phyloP scores from a whole-genome alignment of 2,888 invertebrate genomes.

The Eurytoma adleriae region DNA sequence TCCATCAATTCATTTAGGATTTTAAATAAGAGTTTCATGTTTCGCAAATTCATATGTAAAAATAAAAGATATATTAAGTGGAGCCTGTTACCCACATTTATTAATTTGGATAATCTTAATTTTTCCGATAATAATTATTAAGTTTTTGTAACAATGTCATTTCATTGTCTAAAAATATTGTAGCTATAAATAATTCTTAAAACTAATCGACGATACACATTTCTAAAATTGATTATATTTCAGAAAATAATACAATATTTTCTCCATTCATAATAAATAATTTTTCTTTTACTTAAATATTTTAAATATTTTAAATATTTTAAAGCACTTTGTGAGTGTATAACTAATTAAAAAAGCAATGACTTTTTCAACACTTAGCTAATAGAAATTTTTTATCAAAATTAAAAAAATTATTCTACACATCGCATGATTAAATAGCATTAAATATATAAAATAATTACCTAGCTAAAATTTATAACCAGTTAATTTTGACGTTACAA shows the following conservation, averaged over 20 bases:
- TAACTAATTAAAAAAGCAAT: not conserved
- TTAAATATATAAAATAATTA: slow-evolving; percentile 18
- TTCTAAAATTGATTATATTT: slow-evolving; percentile 1
- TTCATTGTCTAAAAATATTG: not conserved
- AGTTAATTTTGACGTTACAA: too few relatives aligned
- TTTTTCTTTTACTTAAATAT: slow-evolving; percentile 18
- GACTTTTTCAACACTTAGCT: not conserved
- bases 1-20: slow-evolving; percentile 19
- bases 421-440: slow-evolving; percentile 13
- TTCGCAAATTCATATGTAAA: slow-evolving; percentile 26
- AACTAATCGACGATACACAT: slow-evolving; percentile 17
- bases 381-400: not conserved
- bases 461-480: slow-evolving; percentile 29
- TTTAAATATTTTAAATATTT: slow-evolving; percentile 1
- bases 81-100: slow-evolving; percentile 14
- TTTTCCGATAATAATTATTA: not conserved
- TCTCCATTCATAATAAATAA: not conserved
- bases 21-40: slow-evolving; percentile 20
- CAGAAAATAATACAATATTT: slow-evolving; percentile 28
- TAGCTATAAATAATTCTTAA: slow-evolving; percentile 5
- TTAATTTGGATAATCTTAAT: slow-evolving; percentile 1
- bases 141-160: not conserved
- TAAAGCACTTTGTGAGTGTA: not conserved
- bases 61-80: slow-evolving; percentile 20
- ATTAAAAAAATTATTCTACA: slow-evolving; percentile 27